Evolutionary conservation across 2,113 vertebrate species (phyloP).

Genomic region (Pimephales promelas): DNA sequence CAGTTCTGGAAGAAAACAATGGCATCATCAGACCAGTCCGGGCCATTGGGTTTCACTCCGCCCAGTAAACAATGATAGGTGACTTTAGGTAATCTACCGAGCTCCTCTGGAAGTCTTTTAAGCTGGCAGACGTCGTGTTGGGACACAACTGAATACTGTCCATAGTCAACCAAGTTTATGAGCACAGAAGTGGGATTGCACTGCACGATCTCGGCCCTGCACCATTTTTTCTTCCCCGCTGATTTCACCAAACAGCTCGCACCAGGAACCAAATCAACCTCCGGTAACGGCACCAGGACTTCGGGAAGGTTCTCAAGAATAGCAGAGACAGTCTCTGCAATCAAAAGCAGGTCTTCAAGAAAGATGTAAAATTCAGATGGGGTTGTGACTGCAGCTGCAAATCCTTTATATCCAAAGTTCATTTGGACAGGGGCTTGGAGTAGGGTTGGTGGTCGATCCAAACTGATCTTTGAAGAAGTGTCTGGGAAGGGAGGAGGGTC

Average conservation of each 20-base stretch:
- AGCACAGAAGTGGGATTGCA: slow-evolving; percentile 62
- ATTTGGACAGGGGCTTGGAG: slow-evolving; percentile 65
- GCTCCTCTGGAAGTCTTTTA: slow-evolving; percentile 74
- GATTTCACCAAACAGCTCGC: slow-evolving; percentile 76
- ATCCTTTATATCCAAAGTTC: slow-evolving; percentile 69
- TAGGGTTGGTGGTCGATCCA: slow-evolving; percentile 51
- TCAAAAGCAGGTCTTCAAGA: slow-evolving; percentile 73
- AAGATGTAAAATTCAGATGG: slow-evolving; percentile 83
- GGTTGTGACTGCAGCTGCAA: slow-evolving; percentile 72
- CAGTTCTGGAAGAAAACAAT: slow-evolving; percentile 73
- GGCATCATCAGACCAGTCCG: slow-evolving; percentile 80
- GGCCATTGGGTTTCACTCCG: slow-evolving; percentile 70
- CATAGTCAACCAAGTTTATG: slow-evolving; percentile 81
- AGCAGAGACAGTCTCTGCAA: slow-evolving; percentile 71
- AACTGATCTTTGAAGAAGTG: not conserved
- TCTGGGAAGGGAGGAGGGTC: slow-evolving; percentile 4
- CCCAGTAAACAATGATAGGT: slow-evolving; percentile 77
- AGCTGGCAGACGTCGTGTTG: slow-evolving; percentile 68
- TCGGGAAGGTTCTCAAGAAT: slow-evolving; percentile 75
- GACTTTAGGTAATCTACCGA: slow-evolving; percentile 74
- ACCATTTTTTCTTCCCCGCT: slow-evolving; percentile 75
- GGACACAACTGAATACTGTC: slow-evolving; percentile 70
- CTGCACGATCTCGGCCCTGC: slow-evolving; percentile 80
- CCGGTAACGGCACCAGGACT: slow-evolving; percentile 68
- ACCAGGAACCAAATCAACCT: slow-evolving; percentile 70